phyloP scores from a whole-genome alignment of 2,888 invertebrate species.

The Sepioteuthis lessoniana region DNA sequence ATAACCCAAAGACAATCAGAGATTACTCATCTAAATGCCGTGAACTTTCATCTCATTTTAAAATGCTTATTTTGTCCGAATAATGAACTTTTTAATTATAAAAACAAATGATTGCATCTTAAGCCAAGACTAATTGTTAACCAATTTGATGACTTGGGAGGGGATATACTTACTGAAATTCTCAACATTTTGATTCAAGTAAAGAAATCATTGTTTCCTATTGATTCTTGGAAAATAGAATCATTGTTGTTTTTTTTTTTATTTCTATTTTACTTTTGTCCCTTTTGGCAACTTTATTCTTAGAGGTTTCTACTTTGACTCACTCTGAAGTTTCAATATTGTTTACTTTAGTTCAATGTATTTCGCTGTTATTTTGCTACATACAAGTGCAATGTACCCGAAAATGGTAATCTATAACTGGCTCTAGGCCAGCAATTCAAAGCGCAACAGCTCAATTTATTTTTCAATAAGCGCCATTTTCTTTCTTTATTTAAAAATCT shows the following conservation, averaged over 20 bases:
- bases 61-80: too few species aligned
- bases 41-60: too few species aligned
- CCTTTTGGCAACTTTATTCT: neutral
- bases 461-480: neutral
- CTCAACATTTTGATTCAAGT: neutral
- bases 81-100: too few species aligned
- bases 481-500: neutral
- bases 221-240: neutral
- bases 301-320: neutral
- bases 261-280: neutral
- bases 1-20: too few species aligned
- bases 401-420: slow-evolving; percentile 11
- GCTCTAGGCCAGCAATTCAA: neutral
- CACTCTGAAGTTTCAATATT: neutral
- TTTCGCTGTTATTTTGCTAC: neutral
- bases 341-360: neutral
- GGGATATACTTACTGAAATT: neutral
- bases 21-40: too few species aligned
- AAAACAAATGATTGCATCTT: too few species aligned
- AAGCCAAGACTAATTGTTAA: too few species aligned
- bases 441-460: neutral
- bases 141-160: neutral
- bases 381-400: neutral
- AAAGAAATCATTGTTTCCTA: neutral
- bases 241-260: neutral